Evolutionary conservation across 92 coral and sea anemone genomes (phyloP).

Genomic region (Nematostella vectensis): DNA sequence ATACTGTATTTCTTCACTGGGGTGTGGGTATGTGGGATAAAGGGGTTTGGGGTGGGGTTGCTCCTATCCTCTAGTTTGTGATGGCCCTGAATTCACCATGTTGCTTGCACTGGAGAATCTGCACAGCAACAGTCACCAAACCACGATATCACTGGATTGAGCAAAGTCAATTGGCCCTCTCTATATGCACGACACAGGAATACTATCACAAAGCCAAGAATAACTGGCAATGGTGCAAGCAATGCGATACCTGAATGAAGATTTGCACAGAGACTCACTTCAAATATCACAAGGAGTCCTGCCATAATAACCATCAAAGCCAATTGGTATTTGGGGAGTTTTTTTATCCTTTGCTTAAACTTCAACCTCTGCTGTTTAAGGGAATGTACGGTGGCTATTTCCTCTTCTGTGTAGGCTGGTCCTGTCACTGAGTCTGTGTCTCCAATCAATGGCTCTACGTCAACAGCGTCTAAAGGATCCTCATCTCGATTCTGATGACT

Average conservation of each 20-base stretch:
- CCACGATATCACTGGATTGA: too few relatives aligned
- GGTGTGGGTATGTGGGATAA: too few relatives aligned
- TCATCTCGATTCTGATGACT: slow-evolving; percentile 13
- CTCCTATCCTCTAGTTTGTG: too few relatives aligned
- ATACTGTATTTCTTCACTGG: too few relatives aligned
- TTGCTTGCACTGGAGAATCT: too few relatives aligned
- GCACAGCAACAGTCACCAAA: too few relatives aligned
- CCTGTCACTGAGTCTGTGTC: slow-evolving; percentile 14
- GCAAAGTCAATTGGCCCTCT: too few relatives aligned
- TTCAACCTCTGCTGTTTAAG: slow-evolving; percentile 10
- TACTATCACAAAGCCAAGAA: too few relatives aligned
- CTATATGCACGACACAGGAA: too few relatives aligned
- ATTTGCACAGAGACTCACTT: slow-evolving; percentile 19
- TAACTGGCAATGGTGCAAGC: slow-evolving; percentile 35
- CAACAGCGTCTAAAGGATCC: slow-evolving; percentile 34
- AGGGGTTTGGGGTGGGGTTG: too few relatives aligned
- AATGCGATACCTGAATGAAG: slow-evolving; percentile 10
- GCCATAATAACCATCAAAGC: slow-evolving; percentile 5
- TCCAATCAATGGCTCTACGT: slow-evolving; percentile 7
- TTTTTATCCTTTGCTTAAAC: slow-evolving; percentile 12
- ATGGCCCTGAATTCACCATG: too few relatives aligned
- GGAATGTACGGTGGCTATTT: slow-evolving; percentile 26
- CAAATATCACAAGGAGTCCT: slow-evolving; percentile 8
- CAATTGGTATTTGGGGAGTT: slow-evolving; percentile 19
- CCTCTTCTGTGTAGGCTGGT: slow-evolving; percentile 31